Evolutionary conservation across 30 jellyfish, hydroid and myxozoan species (phyloP), one percentile per base, ranked within the genome.

Genomic region (Hydra vulgaris): DNA sequence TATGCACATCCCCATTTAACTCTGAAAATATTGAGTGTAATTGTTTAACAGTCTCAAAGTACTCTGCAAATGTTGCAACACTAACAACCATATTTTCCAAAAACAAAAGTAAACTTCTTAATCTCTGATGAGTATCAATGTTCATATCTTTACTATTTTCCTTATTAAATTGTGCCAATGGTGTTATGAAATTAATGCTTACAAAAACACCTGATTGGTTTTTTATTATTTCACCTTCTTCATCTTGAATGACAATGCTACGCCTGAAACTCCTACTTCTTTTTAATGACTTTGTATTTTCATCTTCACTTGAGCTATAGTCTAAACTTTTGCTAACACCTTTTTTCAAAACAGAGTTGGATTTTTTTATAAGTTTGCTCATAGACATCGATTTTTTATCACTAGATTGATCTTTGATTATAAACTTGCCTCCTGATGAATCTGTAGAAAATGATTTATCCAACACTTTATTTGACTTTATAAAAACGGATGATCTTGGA

Each of bases 231-330:
- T 20, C 22, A 26, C 79, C 85, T 27, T 27, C 82, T 19, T 61
- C 85, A 61, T 78, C 85, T 23, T 78, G 79, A 8, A 78, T 78
- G 54, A 78, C 77, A 27, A 78, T 78, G 26, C 85, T 78, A 15
- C 85, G 27, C 24, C 85, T 26, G 25, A 78, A 78, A 53, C 85
- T 78, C 16, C 79, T 78, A 66, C 69, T 78, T 17, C 85, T 27
- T 12, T 40, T 20, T n/a, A 78, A 61, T 61, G 26, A 20, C 53
- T 23, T 17, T 5, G 21, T 55, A 18, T 8, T 25, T 20, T 78
- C 85, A 66, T 78, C 85, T 66, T 78, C 85, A 52, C 79, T 25
- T 0, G 85, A 78, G 79, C 54, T 61, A 18, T 52, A 61, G 20
- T 78, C 85, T 40, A 40, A 40, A 40, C 61, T 40, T 40, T 21